Base-by-base conservation (phyloP, 2,797 vertebrate species). In the Geotria australis region DNA sequence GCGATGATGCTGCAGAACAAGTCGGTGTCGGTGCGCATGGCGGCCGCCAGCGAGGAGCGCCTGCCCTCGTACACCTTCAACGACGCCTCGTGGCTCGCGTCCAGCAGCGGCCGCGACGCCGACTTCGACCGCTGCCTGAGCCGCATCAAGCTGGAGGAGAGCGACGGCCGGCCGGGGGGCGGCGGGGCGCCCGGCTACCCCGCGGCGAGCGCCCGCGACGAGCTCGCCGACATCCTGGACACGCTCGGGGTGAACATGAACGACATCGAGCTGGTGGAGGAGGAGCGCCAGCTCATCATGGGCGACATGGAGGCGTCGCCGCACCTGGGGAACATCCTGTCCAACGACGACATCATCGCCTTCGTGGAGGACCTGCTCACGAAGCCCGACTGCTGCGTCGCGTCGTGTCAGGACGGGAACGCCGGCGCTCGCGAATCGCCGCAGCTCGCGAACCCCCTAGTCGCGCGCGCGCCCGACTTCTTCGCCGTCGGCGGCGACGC, bases 1-100 rank as follows among this genome's bases (percentile, higher is more conserved):
- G 70, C 63, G 63, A 63, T 75, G 56, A 63, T 76, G 60, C 65
- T 60, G 6, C 77, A 79, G 66, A 70, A 73, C 59, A 67, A 68
- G 60, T 61, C 68, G 1, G 3, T 68, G 12, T 77, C 75, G 63
- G 62, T 66, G 48, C 61, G 70, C 9, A 59, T 67, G 57, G 62
- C 60, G 56, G 56, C 46, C 11, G 10, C 56, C 61, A 63, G 60
- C 24, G 24, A 38, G 24, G 24, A 38, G 24, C 24, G 24, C 24
- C 24, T 38, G 60, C 38, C 49, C 56, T 59, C 72, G 12, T 65
- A n/a, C 64, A 47, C 61, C 46, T 47, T 72, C 48, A 66, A 68
- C 2, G 70, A 73, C 6, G 70, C 70, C 55, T 76, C 24, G 24
- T 38, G 24, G 24, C 24, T 38, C 24, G 24, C 24, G 5, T 24